These are phyloP conservation scores for Fabriciana adippe DNA, from an alignment of 2,888 invertebrate genomes.

Conservation along the genomic window DNA sequence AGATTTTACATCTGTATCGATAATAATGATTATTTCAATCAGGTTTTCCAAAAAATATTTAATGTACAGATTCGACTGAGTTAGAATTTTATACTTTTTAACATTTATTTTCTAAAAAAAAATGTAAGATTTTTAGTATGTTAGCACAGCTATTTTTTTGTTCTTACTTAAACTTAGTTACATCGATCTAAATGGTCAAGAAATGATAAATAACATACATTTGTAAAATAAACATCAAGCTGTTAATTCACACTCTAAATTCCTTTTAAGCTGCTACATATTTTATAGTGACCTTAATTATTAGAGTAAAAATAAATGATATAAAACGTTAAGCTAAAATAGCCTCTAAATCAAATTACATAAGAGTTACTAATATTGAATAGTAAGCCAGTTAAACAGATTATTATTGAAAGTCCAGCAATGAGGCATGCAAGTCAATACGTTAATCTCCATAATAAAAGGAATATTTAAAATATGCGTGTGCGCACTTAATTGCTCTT, in stretches of 20 bases:
- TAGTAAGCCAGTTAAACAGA: background rate
- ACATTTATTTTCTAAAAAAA: too few species aligned
- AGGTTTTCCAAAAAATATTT: too few species aligned
- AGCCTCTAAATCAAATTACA: background rate
- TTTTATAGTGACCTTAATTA: slow-evolving; percentile 25
- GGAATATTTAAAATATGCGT: slow-evolving; percentile 74
- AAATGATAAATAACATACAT: background rate
- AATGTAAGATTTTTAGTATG: too few species aligned
- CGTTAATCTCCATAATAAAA: slow-evolving; percentile 79
- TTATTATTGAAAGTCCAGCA: slow-evolving; percentile 40
- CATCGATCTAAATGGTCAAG: background rate
- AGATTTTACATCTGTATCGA: too few species aligned
- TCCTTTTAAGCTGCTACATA: slow-evolving; percentile 2
- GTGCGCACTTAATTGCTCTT: slow-evolving; percentile 70
- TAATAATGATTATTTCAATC: too few species aligned
- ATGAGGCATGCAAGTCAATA: slow-evolving; percentile 64
- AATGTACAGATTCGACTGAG: too few species aligned
- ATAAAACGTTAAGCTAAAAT: slow-evolving; percentile 4
- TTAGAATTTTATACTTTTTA: too few species aligned
- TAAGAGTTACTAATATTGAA: slow-evolving; percentile 7
- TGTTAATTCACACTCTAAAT: slow-evolving; percentile 11
- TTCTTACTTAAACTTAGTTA: background rate
- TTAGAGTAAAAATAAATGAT: slow-evolving; percentile 21
- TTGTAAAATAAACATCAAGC: background rate
- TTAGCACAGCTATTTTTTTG: too few species aligned